Percentiles rank a stretch among this genome's conserved stretches.
These are phyloP conservation scores for Climacteris rufus DNA, from an alignment of 2,113 vertebrate species.

Conservation along the genomic window DNA sequence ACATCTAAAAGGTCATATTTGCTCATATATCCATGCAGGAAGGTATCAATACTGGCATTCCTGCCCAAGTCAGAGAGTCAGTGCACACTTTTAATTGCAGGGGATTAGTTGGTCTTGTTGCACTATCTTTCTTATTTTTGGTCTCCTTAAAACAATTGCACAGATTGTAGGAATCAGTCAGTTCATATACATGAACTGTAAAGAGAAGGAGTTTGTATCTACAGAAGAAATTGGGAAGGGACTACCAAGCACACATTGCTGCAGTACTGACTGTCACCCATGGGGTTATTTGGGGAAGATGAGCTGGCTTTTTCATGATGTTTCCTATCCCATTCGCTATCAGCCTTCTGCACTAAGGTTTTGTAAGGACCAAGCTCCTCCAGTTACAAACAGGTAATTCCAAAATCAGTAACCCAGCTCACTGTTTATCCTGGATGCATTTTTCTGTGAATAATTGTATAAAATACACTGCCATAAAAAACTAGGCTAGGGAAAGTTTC, in stretches of 20 bases:
- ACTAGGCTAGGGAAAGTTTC: neutral
- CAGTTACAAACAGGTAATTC: neutral
- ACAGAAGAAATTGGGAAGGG: neutral
- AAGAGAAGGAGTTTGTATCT: neutral
- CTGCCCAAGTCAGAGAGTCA: accelerated
- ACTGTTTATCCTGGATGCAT: neutral
- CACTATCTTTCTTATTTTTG: neutral
- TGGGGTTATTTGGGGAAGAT: neutral
- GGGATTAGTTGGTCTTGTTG: neutral
- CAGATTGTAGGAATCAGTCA: neutral
- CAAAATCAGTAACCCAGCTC: neutral
- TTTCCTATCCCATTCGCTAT: neutral
- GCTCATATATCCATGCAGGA: neutral
- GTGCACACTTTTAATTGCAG: neutral
- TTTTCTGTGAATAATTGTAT: neutral
- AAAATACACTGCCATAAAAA: neutral
- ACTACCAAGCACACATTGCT: neutral
- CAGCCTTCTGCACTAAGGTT: neutral
- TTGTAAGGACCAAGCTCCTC: neutral
- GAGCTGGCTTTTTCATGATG: neutral
- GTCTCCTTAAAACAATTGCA: neutral
- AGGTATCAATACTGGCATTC: neutral
- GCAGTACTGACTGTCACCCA: neutral
- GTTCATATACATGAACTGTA: neutral
- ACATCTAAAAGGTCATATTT: neutral